Conservation (phyloP, 2,113 vertebrate species). For the Genyomyrus donnyi region DNA sequence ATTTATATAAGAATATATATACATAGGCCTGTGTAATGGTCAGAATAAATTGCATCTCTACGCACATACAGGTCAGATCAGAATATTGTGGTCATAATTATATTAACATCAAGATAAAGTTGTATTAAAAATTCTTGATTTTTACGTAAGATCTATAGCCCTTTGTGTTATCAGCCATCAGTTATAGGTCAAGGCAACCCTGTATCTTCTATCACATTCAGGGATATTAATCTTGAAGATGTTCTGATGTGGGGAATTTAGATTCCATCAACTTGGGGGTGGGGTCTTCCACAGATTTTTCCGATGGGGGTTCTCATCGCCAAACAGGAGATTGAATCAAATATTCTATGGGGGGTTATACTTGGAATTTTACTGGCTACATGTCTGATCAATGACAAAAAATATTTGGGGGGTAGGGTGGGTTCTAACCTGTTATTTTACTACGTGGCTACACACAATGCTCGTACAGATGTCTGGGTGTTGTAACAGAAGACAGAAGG, state of each 20-base stretch:
- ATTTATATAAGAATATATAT: background rate
- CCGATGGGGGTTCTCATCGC: background rate
- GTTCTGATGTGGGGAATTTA: background rate
- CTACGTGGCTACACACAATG: background rate
- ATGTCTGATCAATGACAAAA: background rate
- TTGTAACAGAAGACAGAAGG: background rate
- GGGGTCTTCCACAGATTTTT: too few species aligned
- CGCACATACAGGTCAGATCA: background rate
- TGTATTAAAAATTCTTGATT: background rate
- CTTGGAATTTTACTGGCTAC: background rate
- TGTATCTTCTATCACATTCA: background rate
- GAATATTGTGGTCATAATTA: background rate
- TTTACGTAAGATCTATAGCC: background rate
- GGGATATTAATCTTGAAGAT: background rate
- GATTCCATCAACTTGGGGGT: background rate
- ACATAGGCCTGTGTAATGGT: background rate
- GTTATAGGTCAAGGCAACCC: background rate
- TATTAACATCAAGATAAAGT: background rate
- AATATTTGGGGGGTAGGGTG: background rate
- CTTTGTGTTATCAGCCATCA: background rate
- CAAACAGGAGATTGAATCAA: background rate
- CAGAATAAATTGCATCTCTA: background rate
- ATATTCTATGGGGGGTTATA: background rate
- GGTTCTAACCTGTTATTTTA: background rate
- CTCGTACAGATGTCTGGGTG: background rate